Percentiles rank a stretch among this genome's conserved stretches.
These are phyloP conservation scores for Proctacanthus coquilletti DNA, from an alignment of 1,140 invertebrate species.

Conservation along the genomic window DNA sequence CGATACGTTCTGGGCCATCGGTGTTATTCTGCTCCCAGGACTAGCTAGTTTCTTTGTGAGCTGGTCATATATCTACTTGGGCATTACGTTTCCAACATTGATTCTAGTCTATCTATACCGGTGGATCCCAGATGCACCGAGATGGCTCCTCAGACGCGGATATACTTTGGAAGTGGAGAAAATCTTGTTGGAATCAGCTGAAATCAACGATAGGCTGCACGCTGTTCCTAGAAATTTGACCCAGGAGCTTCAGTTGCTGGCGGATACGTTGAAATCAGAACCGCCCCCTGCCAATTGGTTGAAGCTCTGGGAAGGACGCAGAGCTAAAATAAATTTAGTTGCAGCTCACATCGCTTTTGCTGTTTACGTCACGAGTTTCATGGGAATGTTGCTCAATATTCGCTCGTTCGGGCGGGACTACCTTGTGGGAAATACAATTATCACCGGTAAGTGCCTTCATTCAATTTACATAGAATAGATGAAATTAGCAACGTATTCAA, in stretches of 20 bases:
- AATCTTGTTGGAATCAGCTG: constrained; percentile 23
- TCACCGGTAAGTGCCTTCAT: constrained; percentile 21
- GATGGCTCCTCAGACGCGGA: constrained; percentile 27
- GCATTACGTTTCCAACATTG: constrained; percentile 29
- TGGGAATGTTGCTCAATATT: constrained; percentile 31
- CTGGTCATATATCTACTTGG: constrained; percentile 30
- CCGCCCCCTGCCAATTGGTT: constrained; percentile 17
- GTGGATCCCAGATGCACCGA: constrained; percentile 30
- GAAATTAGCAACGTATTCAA: too few species aligned
- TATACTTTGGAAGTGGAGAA: constrained; percentile 16
- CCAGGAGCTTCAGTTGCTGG: constrained; percentile 18
- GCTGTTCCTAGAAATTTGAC: constrained; percentile 24
- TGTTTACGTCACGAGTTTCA: constrained; percentile 29
- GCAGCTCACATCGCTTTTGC: constrained; percentile 23
- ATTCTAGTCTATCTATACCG: constrained; percentile 26
- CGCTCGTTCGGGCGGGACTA: constrained; percentile 29
- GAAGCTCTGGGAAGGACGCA: constrained; percentile 21
- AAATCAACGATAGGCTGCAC: constrained; percentile 25
- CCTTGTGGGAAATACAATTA: constrained; percentile 27
- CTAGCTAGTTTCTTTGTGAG: constrained; percentile 26
- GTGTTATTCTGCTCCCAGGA: constrained; percentile 28
- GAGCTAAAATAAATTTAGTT: constrained; percentile 22
- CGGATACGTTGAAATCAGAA: constrained; percentile 15
- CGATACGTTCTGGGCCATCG: constrained; percentile 32
- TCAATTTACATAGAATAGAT: too few species aligned